phyloP scores from a whole-genome alignment of 2,113 vertebrate species.

The Hassar affinis region DNA sequence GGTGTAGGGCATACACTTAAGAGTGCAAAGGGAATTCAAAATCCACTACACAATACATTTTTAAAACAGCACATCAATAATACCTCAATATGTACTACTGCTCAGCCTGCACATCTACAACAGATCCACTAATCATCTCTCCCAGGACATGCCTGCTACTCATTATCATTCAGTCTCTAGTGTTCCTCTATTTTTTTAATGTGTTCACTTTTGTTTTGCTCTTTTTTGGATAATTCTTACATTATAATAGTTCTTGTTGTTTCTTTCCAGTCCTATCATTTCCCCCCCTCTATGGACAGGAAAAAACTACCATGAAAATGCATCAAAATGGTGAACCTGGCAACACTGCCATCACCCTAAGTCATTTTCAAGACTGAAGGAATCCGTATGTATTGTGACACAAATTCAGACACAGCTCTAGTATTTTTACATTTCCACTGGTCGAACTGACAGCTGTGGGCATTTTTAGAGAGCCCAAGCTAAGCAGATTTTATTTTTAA shows the following conservation, averaged over 20 bases:
- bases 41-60: background rate
- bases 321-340: background rate
- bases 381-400: background rate
- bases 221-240: too few species aligned
- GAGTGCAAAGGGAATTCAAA: background rate
- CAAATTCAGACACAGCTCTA: background rate
- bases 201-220: background rate
- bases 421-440: background rate
- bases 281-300: background rate
- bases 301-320: too few species aligned
- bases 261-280: too few species aligned
- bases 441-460: too few species aligned
- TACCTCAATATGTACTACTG: background rate
- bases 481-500: slow-evolving; percentile 56
- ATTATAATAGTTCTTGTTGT: too few species aligned
- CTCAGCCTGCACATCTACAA: background rate
- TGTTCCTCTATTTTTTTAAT: background rate
- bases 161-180: background rate
- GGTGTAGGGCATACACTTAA: background rate
- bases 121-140: background rate
- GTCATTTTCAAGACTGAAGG: background rate
- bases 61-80: background rate
- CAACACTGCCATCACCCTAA: background rate
- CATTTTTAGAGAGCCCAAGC: slow-evolving; percentile 49
- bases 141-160: background rate